Evolutionary conservation across 2,113 vertebrate species (phyloP).

Genomic region (Haplochromis vanheusdeni): DNA sequence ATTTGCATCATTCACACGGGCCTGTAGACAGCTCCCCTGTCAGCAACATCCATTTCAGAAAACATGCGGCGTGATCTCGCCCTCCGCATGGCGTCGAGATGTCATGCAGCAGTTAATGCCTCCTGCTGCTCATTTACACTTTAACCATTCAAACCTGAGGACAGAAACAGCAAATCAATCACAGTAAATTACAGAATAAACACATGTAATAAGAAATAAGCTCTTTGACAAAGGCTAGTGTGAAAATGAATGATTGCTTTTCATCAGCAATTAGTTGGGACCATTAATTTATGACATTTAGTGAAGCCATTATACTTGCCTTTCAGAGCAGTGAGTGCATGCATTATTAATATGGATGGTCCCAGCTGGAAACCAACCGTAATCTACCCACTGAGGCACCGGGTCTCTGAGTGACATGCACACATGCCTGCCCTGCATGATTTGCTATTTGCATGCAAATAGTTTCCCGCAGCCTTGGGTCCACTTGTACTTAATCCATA

Average conservation of each 20-base stretch:
- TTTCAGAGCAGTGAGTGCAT: neutral
- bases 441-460: neutral
- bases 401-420: neutral
- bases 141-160: slow-evolving; percentile 8
- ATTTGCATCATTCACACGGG: neutral
- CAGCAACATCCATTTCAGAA: slow-evolving; percentile 12
- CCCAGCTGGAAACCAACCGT: neutral
- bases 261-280: slow-evolving; percentile 18
- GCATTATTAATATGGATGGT: slow-evolving; percentile 4
- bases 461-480: neutral
- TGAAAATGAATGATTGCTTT: slow-evolving; percentile 1
- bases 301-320: neutral
- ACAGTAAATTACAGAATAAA: slow-evolving; percentile 19
- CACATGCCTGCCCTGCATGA: neutral
- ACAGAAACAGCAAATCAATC: slow-evolving; percentile 16
- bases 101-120: slow-evolving; percentile 17
- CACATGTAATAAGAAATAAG: neutral
- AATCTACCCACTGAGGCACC: neutral
- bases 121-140: slow-evolving; percentile 24
- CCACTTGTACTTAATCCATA: neutral
- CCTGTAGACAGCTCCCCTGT: neutral
- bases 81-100: neutral
- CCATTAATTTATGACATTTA: neutral
- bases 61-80: slow-evolving; percentile 1
- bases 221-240: neutral